Evolutionary conservation across 64 coral and sea anemone genomes (phyloP).

Genomic region (Hydrozoanthus tunicans): DNA sequence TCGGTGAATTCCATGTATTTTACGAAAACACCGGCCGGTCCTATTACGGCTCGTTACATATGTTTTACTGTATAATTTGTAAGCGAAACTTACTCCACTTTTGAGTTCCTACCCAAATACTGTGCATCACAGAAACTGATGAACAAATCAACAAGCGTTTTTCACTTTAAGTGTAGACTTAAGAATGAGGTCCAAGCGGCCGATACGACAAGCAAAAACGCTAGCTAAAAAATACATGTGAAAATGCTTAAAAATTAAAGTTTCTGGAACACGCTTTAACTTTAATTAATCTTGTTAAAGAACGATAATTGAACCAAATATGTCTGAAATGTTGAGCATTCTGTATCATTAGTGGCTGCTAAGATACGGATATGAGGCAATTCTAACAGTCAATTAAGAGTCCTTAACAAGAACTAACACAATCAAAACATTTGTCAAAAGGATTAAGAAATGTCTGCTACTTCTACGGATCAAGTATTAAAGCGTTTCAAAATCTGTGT

Average conservation of each 20-base stretch:
- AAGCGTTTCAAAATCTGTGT: neutral
- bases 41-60: too few relatives aligned
- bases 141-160: too few relatives aligned
- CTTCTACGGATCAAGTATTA: neutral
- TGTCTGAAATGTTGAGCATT: neutral
- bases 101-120: too few relatives aligned
- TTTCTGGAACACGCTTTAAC: neutral
- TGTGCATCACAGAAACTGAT: too few relatives aligned
- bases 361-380: neutral
- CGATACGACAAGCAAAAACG: neutral
- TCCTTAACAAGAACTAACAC: neutral
- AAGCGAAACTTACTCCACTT: too few relatives aligned
- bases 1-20: too few relatives aligned
- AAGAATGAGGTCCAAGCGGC: too few relatives aligned
- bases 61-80: too few relatives aligned
- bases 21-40: too few relatives aligned
- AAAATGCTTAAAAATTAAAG: neutral
- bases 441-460: neutral
- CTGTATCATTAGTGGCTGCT: neutral
- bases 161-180: too few relatives aligned
- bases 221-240: too few relatives aligned
- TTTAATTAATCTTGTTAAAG: neutral
- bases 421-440: neutral
- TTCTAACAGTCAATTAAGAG: neutral
- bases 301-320: constrained; percentile 6